A percentile compares a stretch with the other conserved stretches of the same genome.
Evolutionary conservation across 2,113 vertebrate genomes (phyloP).

Genomic region (Aramus guarauna): DNA sequence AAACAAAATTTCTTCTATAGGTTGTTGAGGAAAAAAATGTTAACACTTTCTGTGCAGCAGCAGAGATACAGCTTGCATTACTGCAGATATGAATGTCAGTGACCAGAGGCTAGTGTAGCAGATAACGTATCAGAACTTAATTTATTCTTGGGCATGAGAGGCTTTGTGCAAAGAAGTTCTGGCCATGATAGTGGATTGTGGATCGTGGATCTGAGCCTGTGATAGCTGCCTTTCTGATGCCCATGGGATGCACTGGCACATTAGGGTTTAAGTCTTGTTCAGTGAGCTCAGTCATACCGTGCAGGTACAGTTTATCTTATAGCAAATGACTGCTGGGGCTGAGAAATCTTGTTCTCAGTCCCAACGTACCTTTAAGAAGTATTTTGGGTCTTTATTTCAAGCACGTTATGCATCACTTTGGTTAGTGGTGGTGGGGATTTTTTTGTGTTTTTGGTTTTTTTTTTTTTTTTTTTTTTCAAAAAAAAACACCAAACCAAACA

Average conservation of each 20-base stretch:
- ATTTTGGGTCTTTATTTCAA: neutral
- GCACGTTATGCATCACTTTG: neutral
- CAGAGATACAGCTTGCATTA: neutral
- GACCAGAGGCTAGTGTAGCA: neutral
- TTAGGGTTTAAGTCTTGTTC: neutral
- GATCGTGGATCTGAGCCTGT: neutral
- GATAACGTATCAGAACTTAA: neutral
- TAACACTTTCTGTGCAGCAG: neutral
- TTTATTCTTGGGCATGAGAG: neutral
- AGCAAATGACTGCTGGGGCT: neutral
- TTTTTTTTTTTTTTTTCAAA: neutral
- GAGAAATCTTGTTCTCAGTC: neutral
- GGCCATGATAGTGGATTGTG: no score
- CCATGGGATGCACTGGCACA: neutral
- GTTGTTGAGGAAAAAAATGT: neutral
- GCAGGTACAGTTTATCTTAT: neutral
- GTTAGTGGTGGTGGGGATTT: neutral
- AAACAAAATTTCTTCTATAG: neutral
- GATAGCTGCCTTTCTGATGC: neutral
- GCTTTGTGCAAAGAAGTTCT: neutral
- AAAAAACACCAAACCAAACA: neutral
- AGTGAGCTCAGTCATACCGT: neutral
- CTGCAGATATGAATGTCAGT: neutral
- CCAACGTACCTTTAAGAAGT: neutral
- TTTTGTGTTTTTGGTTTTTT: no score